Evolutionary conservation across 2,113 vertebrate genomes (phyloP).

Genomic region (Oreotrochilus melanogaster): DNA sequence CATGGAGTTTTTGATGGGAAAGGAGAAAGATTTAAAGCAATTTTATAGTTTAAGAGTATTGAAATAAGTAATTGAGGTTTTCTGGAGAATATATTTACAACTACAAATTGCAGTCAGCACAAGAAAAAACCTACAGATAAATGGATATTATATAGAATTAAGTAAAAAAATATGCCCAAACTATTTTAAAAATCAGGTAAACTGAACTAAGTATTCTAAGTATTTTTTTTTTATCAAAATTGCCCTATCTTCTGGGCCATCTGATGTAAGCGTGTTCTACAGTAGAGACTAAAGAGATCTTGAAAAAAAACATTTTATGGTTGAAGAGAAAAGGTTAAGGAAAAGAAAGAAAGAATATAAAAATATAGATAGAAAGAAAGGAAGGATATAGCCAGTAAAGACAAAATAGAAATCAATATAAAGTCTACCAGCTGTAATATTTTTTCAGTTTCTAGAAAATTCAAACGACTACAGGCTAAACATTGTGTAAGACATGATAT

Average conservation of each 20-base stretch:
- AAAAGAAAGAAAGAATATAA: not conserved
- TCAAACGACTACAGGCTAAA: not conserved
- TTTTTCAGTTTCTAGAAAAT: not conserved
- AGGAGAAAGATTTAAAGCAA: not conserved
- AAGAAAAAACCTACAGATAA: not conserved
- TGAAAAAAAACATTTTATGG: not conserved
- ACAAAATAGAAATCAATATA: not conserved
- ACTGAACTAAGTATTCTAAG: not conserved
- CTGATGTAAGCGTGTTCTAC: not conserved
- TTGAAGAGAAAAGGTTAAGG: not conserved
- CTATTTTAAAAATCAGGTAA: constrained; percentile 16
- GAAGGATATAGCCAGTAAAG: not conserved
- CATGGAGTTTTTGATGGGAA: not conserved
- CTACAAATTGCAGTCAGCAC: constrained; percentile 23
- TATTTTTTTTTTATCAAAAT: not conserved
- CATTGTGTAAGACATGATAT: not conserved
- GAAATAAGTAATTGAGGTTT: not conserved
- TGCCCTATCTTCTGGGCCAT: not conserved
- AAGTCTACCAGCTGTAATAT: not conserved
- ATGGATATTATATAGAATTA: not conserved
- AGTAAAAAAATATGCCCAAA: not conserved
- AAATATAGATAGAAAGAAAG: not conserved
- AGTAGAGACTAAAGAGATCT: not conserved
- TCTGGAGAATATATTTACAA: not conserved
- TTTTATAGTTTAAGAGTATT: not conserved